Evolutionary conservation across 2,113 vertebrate genomes (phyloP).

Genomic region (Neotoma lepida): DNA sequence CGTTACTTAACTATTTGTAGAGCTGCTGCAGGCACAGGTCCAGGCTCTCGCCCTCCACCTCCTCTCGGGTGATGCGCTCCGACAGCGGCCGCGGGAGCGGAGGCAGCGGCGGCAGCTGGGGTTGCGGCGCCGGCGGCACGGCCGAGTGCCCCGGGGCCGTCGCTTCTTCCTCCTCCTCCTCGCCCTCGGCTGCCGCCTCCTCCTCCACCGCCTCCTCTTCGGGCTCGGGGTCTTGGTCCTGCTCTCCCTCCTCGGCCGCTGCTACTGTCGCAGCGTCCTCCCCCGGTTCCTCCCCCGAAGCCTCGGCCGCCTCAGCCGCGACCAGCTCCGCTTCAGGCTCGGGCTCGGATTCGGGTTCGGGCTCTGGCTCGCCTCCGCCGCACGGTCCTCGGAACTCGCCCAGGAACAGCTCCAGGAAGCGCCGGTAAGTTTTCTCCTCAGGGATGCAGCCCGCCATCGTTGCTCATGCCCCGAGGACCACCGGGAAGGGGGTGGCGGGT

Average conservation of each 20-base stretch:
- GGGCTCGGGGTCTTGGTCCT: slow-evolving; percentile 69
- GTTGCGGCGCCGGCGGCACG: slow-evolving; percentile 80
- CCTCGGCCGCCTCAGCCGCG: slow-evolving; percentile 88
- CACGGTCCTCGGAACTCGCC: slow-evolving; percentile 96
- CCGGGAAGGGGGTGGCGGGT: background rate
- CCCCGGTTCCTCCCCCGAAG: slow-evolving; percentile 72
- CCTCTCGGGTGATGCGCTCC: slow-evolving; percentile 93
- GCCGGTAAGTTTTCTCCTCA: slow-evolving; percentile 98
- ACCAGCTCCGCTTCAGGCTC: slow-evolving; percentile 89
- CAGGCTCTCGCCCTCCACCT: slow-evolving; percentile 97
- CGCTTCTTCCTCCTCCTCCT: slow-evolving; percentile 32
- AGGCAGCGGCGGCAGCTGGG: slow-evolving; percentile 84
- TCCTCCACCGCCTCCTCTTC: slow-evolving; percentile 65
- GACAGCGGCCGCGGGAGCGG: slow-evolving; percentile 87
- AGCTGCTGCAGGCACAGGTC: slow-evolving; percentile 98
- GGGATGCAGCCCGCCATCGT: slow-evolving; percentile 93
- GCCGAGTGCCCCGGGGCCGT: slow-evolving; percentile 76
- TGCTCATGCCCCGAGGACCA: slow-evolving; percentile 88
- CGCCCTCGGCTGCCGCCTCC: slow-evolving; percentile 10
- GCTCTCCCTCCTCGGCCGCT: slow-evolving; percentile 56
- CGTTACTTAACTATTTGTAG: slow-evolving; percentile 99
- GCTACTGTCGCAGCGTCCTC: slow-evolving; percentile 38
- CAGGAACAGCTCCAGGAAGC: slow-evolving; percentile 96
- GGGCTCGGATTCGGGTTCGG: slow-evolving; percentile 84
- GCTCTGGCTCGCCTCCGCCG: slow-evolving; percentile 91